Conservation (phyloP, 2,797 vertebrate species). For the Rhinogobio ventralis region DNA sequence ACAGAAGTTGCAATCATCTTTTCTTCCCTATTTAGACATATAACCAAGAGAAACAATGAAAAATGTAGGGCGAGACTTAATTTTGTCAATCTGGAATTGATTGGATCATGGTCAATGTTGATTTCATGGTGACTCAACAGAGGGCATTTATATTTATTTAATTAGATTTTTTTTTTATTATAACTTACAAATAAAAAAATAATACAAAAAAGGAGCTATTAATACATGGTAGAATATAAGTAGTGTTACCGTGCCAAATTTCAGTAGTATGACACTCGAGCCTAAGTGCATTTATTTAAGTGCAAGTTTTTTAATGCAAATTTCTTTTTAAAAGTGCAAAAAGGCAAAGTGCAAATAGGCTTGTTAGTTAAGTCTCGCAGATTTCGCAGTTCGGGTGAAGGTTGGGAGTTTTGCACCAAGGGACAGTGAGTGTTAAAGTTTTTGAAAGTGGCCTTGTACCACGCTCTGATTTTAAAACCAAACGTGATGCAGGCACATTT, state of each 20-base stretch:
- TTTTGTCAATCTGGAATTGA: background rate
- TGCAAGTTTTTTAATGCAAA: background rate
- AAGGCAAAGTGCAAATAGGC: background rate
- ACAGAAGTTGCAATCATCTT: background rate
- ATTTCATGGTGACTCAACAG: background rate
- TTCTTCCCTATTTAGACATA: background rate
- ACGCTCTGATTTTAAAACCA: background rate
- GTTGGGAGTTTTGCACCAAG: background rate
- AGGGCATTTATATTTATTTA: background rate
- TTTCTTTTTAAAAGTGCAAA: conserved; percentile 4
- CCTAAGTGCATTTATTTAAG: background rate
- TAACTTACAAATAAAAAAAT: background rate
- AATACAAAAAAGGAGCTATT: background rate
- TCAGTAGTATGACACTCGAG: background rate
- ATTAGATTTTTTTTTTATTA: background rate
- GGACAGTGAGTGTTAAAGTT: background rate
- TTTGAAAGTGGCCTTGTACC: background rate
- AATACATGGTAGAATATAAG: background rate
- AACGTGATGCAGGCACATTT: background rate
- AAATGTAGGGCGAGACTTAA: background rate
- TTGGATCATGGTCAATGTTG: background rate
- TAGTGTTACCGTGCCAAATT: background rate
- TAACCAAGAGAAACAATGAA: background rate
- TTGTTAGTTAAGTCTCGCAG: background rate
- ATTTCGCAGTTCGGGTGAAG: background rate